Evolutionary conservation across 2,888 invertebrate species (phyloP), one percentile per base, ranked within the genome.

Genomic region (Agrochola circellaris): DNA sequence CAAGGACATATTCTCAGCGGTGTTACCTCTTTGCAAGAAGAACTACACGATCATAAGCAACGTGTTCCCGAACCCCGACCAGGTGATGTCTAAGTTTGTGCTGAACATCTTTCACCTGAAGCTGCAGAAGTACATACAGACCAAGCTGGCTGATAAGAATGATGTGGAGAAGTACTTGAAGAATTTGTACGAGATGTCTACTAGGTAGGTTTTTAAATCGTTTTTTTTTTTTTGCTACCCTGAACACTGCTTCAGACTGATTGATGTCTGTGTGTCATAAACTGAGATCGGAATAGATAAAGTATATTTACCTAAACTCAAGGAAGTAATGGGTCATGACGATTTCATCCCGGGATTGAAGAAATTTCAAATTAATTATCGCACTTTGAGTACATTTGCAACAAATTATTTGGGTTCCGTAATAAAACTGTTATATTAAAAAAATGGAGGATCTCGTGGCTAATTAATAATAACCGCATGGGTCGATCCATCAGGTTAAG

Each of bases 81-180:
- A 99, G 96, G 99, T 99, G 15, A 99, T 99, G 99, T 98, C 99
- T 78, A 99, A 99, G 96, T 99, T 99, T 94, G 98, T 99, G 66
- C 97, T 99, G 30, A 99, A 99, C 93, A 98, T 99, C 81, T 99
- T 99, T 94, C 99, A 99, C 89, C 97, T 99, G 13, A 99, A 99
- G 93, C 97, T 99, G 62, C 98, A 98, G 96, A 98, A 98, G 92
- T 98, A 98, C 91, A 98, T 99, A 48, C 98, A 98, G 81, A 98
- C 98, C 0, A 98, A 98, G 91, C 96, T 99, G 71, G 97, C 98
- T 2, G 98, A 98, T 89, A 98, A 98, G 91, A 97, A 97, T 84
- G 98, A 99, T 91, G 97, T 98, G 30, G 99, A 99, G 88, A 98
- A 98, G 89, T 99, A 99, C 96, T 97, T 99, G 84, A 98, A 97